These are phyloP conservation scores for Odocoileus hemionus DNA, from an alignment of 2,113 vertebrate species.

Conservation along the genomic window DNA sequence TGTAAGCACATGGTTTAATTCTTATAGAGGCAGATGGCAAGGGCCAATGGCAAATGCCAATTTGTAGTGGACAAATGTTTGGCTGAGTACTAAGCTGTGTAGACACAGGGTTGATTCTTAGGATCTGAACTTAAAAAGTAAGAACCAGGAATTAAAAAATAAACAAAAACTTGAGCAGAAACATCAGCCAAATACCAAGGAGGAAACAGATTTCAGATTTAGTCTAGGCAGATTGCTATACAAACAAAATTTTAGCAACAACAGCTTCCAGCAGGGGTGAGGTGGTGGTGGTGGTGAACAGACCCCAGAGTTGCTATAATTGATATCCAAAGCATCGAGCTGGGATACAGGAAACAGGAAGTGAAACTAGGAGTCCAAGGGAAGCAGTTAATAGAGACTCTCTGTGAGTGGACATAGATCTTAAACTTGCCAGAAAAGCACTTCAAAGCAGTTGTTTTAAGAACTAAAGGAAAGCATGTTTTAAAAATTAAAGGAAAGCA, in stretches of 20 bases:
- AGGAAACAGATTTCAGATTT: neutral
- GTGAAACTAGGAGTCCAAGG: neutral
- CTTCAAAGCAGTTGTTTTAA: neutral
- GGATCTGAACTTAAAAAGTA: neutral
- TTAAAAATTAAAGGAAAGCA: slow-evolving; percentile 2
- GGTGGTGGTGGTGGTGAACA: neutral
- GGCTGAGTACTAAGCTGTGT: neutral
- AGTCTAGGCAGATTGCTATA: neutral
- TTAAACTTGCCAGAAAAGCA: neutral
- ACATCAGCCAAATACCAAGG: neutral
- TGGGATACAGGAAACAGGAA: neutral
- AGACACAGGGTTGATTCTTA: neutral
- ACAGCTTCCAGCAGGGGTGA: neutral
- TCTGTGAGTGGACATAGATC: neutral
- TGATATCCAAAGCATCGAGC: neutral
- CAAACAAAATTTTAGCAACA: neutral
- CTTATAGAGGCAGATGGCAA: neutral
- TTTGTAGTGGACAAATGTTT: neutral
- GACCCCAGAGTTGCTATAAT: neutral
- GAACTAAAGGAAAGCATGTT: neutral
- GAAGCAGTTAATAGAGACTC: neutral
- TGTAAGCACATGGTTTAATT: neutral
- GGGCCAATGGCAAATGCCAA: neutral
- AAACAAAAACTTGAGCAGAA: neutral
- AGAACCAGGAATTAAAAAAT: neutral